These are phyloP conservation scores for Echiichthys vipera DNA, from an alignment of 2,797 vertebrate genomes.

Conservation along the genomic window DNA sequence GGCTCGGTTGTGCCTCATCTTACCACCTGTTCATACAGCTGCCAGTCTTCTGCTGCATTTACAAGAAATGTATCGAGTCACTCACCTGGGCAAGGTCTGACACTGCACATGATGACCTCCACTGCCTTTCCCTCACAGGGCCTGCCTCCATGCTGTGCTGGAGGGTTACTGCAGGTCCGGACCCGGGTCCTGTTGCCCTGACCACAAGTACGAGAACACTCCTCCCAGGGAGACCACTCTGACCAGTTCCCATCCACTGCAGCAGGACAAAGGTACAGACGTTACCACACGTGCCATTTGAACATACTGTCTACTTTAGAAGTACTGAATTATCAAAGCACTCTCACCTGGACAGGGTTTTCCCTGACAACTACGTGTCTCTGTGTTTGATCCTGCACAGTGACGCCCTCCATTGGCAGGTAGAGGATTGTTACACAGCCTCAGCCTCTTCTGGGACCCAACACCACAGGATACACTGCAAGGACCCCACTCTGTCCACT, in stretches of 20 bases:
- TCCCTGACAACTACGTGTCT: slow-evolving; percentile 86
- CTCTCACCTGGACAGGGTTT: slow-evolving; percentile 91
- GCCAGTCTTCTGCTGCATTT: not conserved
- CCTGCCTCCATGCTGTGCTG: slow-evolving; percentile 87
- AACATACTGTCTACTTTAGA: not conserved
- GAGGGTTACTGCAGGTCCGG: slow-evolving; percentile 90
- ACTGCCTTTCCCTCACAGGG: slow-evolving; percentile 88
- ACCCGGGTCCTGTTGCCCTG: slow-evolving; percentile 92
- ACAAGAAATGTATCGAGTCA: not conserved
- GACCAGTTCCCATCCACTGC: slow-evolving; percentile 96
- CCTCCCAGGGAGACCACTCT: slow-evolving; percentile 94
- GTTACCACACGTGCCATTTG: not conserved
- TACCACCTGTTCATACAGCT: not conserved
- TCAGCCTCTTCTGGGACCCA: slow-evolving; percentile 89
- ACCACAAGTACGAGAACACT: slow-evolving; percentile 94
- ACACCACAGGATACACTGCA: slow-evolving; percentile 93
- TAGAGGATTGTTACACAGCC: slow-evolving; percentile 90
- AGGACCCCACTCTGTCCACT: slow-evolving; percentile 91
- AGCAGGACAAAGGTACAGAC: slow-evolving; percentile 22
- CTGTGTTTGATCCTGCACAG: slow-evolving; percentile 84
- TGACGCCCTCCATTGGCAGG: slow-evolving; percentile 93
- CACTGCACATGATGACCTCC: slow-evolving; percentile 89
- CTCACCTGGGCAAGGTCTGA: slow-evolving; percentile 92
- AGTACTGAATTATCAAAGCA: not conserved
- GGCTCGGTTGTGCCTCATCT: not conserved